Percentiles rank a stretch among this genome's conserved stretches.
phyloP scores from a whole-genome alignment of 2,888 invertebrate genomes.

The Hypselothyrea guttata region DNA sequence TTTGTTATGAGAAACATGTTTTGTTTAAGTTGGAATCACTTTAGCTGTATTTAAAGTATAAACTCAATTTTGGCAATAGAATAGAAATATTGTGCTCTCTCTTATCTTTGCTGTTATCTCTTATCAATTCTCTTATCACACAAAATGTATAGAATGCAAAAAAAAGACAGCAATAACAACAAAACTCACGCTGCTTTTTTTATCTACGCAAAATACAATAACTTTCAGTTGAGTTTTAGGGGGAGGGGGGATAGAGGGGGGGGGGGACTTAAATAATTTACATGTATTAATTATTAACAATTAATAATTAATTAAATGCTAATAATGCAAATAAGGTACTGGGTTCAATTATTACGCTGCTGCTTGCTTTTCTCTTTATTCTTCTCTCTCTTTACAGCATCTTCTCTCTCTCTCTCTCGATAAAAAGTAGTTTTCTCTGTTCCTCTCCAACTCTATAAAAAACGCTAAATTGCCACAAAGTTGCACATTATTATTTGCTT shows the following conservation, averaged over 20 bases:
- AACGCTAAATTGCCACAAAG: constrained; percentile 56
- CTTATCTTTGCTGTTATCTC: constrained; percentile 1
- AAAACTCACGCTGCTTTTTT: constrained; percentile 69
- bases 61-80: constrained; percentile 22
- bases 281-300: constrained; percentile 72
- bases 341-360: constrained; percentile 72
- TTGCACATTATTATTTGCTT: constrained; percentile 48
- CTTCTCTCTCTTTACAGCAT: not conserved
- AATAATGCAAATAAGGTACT: constrained; percentile 81
- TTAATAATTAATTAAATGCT: constrained; percentile 76
- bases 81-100: constrained; percentile 29
- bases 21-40: constrained; percentile 29
- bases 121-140: constrained; percentile 46
- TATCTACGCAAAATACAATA: constrained; percentile 66
- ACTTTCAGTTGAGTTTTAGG: constrained; percentile 41
- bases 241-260: not conserved
- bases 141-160: constrained; percentile 54
- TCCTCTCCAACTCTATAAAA: constrained; percentile 39
- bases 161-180: constrained; percentile 53
- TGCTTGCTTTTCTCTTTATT: constrained; percentile 4
- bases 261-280: constrained; percentile 66
- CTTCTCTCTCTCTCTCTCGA: no score
- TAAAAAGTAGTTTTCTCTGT: constrained; percentile 40
- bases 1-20: not conserved
- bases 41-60: constrained; percentile 55